Base-by-base conservation (phyloP, 2,113 vertebrate species). In the Chaetodon auriga region DNA sequence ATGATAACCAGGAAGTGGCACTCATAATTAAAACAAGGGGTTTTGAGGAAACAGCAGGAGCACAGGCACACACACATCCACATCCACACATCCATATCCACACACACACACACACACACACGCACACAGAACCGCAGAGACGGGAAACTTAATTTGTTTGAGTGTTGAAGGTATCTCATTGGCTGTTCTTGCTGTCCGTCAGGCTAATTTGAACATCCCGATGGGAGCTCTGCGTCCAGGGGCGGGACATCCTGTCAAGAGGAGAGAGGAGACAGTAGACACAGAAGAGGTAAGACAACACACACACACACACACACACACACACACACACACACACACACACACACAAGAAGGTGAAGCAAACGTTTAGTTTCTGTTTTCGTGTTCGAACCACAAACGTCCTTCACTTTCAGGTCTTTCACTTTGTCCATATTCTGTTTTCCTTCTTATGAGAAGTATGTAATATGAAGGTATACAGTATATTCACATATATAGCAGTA, bases 151-250 rank as follows among this genome's bases (percentile, higher is more conserved):
- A 49, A 30, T 79, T 55, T 45, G 58, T 65, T 71, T 4, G 11
- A 21, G 60, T 25, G 16, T 72, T 70, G 81, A 68, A 81, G 69
- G 45, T n/a, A 4, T 90, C 71, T 93, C 57, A 93, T 81, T 90
- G 80, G 83, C 75, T 85, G 58, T 69, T 90, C 93, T 81, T 48
- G 86, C 64, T 82, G 78, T 88, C 85, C 92, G 76, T 83, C 94
- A 99, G 98, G 98, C 98, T 93, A 99, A 99, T 94, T 96, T 99
- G 91, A 99, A 99, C 94, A 99, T 99, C 94, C 98, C 98, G 74
- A 99, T 99, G 98, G 98, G 98, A 94, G 98, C 96, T 89, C 96
- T 99, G 93, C 97, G 97, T 93, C 98, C 98, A 80, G 98, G 98
- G 93, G 98, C 97, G 48, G 98, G 97, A 80, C 98, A 96, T 92